Evolutionary conservation across 2,113 vertebrate species (phyloP).

Genomic region (Toxostoma redivivum): DNA sequence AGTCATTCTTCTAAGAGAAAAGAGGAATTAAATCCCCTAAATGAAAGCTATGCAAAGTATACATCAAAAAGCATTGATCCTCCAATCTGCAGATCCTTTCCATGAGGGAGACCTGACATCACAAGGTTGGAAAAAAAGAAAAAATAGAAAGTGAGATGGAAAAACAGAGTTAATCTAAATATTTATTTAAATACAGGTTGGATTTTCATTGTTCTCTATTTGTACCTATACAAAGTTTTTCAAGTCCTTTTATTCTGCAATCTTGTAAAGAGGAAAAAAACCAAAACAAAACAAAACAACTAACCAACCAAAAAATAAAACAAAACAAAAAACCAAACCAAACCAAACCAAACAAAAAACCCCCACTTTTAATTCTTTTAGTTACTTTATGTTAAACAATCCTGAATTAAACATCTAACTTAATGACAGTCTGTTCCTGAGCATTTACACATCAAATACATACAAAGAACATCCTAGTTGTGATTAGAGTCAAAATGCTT

Average conservation of each 20-base stretch:
- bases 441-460: fast-evolving
- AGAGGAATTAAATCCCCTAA: background rate
- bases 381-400: background rate
- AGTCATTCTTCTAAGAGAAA: background rate
- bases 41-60: background rate
- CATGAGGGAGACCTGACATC: background rate
- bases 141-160: background rate
- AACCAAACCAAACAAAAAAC: background rate
- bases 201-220: background rate
- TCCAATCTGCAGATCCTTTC: background rate
- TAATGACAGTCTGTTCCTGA: background rate
- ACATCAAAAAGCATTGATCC: fast-evolving
- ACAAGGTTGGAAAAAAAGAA: background rate
- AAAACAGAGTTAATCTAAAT: background rate
- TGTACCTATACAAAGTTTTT: background rate
- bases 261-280: background rate
- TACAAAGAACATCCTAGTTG: background rate
- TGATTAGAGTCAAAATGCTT: background rate
- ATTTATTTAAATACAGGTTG: background rate
- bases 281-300: background rate
- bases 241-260: background rate
- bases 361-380: background rate
- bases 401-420: background rate
- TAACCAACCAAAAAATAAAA: background rate
- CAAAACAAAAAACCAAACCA: background rate